These are phyloP conservation scores for Rhinichthys klamathensis DNA, from an alignment of 2,113 vertebrate genomes.

Conservation along the genomic window DNA sequence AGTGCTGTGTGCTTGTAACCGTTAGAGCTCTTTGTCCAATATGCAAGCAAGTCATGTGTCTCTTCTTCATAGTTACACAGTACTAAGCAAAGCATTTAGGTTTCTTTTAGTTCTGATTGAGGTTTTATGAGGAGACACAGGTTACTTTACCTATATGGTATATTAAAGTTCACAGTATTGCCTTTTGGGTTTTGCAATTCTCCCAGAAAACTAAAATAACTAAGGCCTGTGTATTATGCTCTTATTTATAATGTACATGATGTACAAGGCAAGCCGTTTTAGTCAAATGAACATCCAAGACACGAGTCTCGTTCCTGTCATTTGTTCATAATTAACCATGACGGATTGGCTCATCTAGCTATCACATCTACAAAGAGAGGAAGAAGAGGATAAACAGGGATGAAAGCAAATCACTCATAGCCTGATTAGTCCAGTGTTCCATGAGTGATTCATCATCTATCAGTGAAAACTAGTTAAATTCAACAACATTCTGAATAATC, in stretches of 20 bases:
- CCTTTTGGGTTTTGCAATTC: background rate
- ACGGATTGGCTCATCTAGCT: conserved; percentile 16
- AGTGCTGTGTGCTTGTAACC: conserved; percentile 11
- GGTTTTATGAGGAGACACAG: background rate
- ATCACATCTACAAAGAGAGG: conserved; percentile 26
- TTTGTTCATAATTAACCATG: conserved; percentile 11
- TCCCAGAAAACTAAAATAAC: background rate
- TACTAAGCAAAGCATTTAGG: background rate
- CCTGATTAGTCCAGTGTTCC: conserved; percentile 17
- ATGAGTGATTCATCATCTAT: conserved; percentile 12
- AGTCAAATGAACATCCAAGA: background rate
- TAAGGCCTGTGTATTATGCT: background rate
- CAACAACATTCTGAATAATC: background rate
- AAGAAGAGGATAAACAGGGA: conserved; percentile 1
- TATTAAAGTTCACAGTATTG: background rate
- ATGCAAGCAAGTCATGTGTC: background rate
- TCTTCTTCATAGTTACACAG: background rate
- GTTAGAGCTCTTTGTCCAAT: background rate
- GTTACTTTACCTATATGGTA: background rate
- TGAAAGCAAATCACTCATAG: conserved; percentile 12
- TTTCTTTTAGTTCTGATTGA: background rate
- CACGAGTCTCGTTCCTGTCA: background rate
- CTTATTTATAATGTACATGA: conserved; percentile 3
- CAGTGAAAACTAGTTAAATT: background rate
- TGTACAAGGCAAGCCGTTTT: background rate